Conservation (phyloP, 2,888 invertebrate species). For the Drosophila anceps region DNA sequence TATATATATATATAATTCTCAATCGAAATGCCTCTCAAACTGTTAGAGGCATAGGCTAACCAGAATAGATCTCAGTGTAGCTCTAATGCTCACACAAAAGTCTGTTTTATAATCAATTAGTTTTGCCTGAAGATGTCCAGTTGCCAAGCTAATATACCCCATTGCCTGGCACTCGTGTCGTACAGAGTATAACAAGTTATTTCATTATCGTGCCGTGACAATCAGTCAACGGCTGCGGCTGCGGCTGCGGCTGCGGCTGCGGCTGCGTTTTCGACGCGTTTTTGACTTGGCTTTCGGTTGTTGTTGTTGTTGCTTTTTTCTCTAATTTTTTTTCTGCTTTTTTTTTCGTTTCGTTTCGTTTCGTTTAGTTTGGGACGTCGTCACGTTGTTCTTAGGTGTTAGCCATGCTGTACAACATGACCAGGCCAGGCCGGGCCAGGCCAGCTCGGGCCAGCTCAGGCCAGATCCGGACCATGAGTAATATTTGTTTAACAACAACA, state of each 20-base stretch:
- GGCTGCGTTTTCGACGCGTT: conserved; percentile 61
- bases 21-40: no score
- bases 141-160: not conserved
- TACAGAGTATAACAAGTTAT: conserved; percentile 47
- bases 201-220: conserved; percentile 75
- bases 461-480: conserved; percentile 62
- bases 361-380: conserved; percentile 58
- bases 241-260: conserved; percentile 54
- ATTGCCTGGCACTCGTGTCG: not conserved
- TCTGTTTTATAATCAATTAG: no score
- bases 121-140: not conserved
- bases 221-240: conserved; percentile 69
- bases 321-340: conserved; percentile 4
- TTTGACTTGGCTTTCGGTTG: conserved; percentile 21
- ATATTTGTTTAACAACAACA: conserved; percentile 68
- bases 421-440: conserved; percentile 42
- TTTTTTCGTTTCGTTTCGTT: conserved; percentile 11
- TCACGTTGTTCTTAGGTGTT: conserved; percentile 76
- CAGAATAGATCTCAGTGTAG: no score
- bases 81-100: no score
- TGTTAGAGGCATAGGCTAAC: no score
- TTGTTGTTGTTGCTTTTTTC: not conserved
- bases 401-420: conserved; percentile 78
- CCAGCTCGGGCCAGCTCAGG: not conserved
- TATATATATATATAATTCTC: no score